These are phyloP conservation scores for Cremastobaeus sp. DNA, from an alignment of 2,888 invertebrate species.

Conservation along the genomic window DNA sequence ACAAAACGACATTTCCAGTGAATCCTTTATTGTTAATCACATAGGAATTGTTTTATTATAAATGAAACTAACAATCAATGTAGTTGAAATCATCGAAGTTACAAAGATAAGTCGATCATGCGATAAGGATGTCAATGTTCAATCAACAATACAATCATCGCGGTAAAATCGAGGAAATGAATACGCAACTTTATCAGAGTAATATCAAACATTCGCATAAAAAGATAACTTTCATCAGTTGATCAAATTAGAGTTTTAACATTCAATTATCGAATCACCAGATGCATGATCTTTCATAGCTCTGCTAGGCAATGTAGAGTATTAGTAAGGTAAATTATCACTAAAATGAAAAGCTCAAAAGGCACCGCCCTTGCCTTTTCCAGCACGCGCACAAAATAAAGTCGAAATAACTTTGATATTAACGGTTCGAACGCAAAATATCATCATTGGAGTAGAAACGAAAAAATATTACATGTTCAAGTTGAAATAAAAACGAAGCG, in stretches of 20 bases:
- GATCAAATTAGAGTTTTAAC: conserved; percentile 27
- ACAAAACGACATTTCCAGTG: too few species aligned
- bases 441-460: background rate
- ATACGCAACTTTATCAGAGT: background rate
- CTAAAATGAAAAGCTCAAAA: conserved; percentile 27
- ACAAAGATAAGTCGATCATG: conserved; percentile 11
- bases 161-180: conserved; percentile 35
- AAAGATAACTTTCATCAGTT: conserved; percentile 5
- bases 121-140: conserved; percentile 28
- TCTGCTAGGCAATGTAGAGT: too few species aligned
- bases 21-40: conserved; percentile 24
- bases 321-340: too few species aligned
- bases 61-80: conserved; percentile 16
- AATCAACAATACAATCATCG: conserved; percentile 50
- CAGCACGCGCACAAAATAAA: conserved; percentile 7
- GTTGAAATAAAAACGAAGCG: background rate
- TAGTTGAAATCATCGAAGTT: conserved; percentile 10
- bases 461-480: background rate
- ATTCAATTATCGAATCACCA: background rate
- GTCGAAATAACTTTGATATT: conserved; percentile 9
- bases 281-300: too few species aligned
- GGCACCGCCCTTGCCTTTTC: conserved; percentile 28
- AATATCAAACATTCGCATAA: conserved; percentile 1
- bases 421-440: conserved; percentile 13
- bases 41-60: conserved; percentile 21